phyloP scores from a whole-genome alignment of 2,113 vertebrate genomes.

The Urocynchramus pylzowi region DNA sequence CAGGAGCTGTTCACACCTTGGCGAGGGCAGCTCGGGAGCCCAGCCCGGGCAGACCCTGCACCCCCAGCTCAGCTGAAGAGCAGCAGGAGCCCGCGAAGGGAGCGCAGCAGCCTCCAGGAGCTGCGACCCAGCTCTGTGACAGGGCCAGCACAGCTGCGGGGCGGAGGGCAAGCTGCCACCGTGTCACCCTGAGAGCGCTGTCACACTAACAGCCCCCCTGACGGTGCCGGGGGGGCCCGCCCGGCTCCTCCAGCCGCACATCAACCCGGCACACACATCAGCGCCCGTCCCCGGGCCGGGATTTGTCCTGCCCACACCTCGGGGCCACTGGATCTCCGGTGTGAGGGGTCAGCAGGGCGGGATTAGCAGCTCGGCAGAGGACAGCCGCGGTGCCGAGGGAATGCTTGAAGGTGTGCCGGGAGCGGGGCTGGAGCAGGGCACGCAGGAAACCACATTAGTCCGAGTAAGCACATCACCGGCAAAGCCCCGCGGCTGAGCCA shows the following conservation, averaged over 20 bases:
- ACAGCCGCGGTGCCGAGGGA: neutral
- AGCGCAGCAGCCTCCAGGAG: neutral
- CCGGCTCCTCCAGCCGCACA: neutral
- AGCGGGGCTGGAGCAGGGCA: neutral
- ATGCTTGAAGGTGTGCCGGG: too few relatives aligned
- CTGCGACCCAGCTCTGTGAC: neutral
- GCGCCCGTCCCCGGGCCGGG: neutral
- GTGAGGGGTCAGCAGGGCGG: rapidly evolving
- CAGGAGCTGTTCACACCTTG: neutral
- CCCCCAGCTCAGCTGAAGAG: neutral
- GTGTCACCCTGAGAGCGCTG: neutral
- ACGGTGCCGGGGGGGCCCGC: neutral
- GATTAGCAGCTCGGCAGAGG: neutral
- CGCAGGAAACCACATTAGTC: too few relatives aligned
- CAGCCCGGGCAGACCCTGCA: neutral
- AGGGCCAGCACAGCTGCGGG: neutral
- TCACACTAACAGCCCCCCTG: neutral
- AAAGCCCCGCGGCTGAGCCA: too few relatives aligned
- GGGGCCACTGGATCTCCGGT: too few relatives aligned
- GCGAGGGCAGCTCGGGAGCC: too few relatives aligned
- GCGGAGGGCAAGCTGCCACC: neutral
- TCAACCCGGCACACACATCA: neutral
- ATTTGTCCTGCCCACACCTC: neutral
- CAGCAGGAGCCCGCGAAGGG: neutral
- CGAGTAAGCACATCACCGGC: neutral